Conservation (phyloP, 2,888 invertebrate genomes). For the Coleophora flavipennella region DNA sequence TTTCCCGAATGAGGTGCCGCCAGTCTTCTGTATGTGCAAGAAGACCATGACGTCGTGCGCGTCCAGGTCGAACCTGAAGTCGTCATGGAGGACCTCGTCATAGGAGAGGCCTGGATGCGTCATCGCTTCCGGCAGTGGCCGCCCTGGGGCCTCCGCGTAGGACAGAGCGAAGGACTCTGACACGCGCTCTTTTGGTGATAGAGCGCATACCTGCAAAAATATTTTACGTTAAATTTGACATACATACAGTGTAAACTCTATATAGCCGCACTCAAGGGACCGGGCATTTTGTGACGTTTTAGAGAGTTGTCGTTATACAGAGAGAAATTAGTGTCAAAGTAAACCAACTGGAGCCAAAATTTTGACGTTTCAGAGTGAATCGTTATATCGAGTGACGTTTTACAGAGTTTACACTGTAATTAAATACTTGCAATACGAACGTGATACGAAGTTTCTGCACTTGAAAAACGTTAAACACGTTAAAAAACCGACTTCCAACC, state of each 20-base stretch:
- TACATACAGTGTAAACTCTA: no score
- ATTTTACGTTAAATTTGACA: neutral
- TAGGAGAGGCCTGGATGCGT: conserved; percentile 83
- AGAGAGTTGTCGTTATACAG: no score
- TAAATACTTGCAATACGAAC: neutral
- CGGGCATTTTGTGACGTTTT: no score
- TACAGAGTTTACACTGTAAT: no score
- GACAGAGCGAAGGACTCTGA: conserved; percentile 66
- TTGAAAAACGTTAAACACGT: no score
- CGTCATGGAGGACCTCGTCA: conserved; percentile 89
- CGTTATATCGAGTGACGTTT: no score
- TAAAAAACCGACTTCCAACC: no score
- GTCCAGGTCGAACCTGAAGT: conserved; percentile 91
- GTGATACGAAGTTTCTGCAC: conserved; percentile 2
- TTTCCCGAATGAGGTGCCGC: conserved; percentile 97
- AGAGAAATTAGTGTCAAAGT: no score
- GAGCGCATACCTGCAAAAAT: conserved; percentile 77
- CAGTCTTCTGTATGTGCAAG: conserved; percentile 99
- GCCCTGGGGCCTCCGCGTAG: conserved; percentile 66
- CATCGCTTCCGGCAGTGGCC: conserved; percentile 64
- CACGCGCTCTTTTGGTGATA: conserved; percentile 77
- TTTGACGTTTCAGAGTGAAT: no score
- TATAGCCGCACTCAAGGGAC: no score
- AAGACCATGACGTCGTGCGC: conserved; percentile 98
- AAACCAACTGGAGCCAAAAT: no score